Percentiles rank a stretch among this genome's conserved stretches.
Conservation (phyloP, 2,797 vertebrate genomes). For the Chiloscyllium punctatum region DNA sequence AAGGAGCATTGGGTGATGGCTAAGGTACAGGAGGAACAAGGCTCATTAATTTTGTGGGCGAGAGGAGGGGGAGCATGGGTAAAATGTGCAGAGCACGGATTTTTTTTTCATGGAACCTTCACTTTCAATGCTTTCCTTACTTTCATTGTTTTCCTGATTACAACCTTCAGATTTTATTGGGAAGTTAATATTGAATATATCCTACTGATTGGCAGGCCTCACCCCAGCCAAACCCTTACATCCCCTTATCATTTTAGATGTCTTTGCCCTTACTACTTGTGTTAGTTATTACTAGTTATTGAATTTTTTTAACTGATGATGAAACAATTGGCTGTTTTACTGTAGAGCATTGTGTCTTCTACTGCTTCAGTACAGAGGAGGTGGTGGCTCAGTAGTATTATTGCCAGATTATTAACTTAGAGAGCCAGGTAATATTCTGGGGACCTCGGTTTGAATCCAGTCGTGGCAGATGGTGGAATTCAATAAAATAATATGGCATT, state of each 20-base stretch:
- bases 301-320: not conserved
- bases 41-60: not conserved
- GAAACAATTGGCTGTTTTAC: not conserved
- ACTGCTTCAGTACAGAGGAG: not conserved
- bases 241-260: not conserved
- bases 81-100: not conserved
- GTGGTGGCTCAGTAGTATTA: no score
- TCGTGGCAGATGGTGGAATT: no score
- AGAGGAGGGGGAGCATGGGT: not conserved
- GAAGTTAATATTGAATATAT: not conserved
- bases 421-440: no score
- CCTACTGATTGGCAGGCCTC: not conserved
- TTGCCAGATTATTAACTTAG: no score
- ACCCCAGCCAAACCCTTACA: not conserved
- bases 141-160: not conserved
- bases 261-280: not conserved
- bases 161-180: not conserved
- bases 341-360: not conserved
- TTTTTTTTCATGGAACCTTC: not conserved
- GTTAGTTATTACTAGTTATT: not conserved
- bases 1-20: not conserved
- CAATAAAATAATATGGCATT: no score
- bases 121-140: not conserved
- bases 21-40: not conserved
- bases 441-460: no score